These are phyloP conservation scores for Diuraphis noxia DNA, from an alignment of 1,140 invertebrate genomes.

Conservation along the genomic window DNA sequence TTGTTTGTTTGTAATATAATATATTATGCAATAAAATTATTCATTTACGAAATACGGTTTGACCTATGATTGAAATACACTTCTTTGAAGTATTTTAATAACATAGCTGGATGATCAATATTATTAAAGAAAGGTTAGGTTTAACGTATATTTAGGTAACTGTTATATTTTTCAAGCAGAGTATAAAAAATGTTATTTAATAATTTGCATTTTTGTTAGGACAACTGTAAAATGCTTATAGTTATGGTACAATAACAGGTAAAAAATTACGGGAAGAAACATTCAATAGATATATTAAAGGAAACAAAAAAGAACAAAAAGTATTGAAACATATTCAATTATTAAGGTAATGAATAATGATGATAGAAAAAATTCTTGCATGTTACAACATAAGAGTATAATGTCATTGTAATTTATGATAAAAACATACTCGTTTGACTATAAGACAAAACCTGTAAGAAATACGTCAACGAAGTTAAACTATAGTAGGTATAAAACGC, in stretches of 20 bases:
- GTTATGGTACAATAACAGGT: background rate
- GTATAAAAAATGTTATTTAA: background rate
- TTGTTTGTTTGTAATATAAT: slow-evolving; percentile 14
- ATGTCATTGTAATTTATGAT: background rate
- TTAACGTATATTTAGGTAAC: background rate
- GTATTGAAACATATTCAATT: background rate
- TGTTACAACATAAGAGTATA: background rate
- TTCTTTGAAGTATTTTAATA: background rate
- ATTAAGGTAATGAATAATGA: background rate
- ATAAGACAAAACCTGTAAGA: background rate
- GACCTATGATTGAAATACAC: background rate
- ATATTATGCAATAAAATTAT: slow-evolving; percentile 6
- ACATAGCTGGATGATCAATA: background rate
- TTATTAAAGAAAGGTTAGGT: background rate
- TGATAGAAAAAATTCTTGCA: background rate
- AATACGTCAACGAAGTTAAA: background rate
- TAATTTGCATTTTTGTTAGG: background rate
- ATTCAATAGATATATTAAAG: background rate
- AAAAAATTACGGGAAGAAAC: too few relatives aligned
- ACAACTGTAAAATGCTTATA: background rate
- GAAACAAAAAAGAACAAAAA: background rate
- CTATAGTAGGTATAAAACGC: background rate
- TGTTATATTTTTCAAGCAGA: background rate
- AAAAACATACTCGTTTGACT: background rate
- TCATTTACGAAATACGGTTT: background rate